These are phyloP conservation scores for Athene cunicularia DNA, from an alignment of 2,113 vertebrate genomes.

Conservation along the genomic window DNA sequence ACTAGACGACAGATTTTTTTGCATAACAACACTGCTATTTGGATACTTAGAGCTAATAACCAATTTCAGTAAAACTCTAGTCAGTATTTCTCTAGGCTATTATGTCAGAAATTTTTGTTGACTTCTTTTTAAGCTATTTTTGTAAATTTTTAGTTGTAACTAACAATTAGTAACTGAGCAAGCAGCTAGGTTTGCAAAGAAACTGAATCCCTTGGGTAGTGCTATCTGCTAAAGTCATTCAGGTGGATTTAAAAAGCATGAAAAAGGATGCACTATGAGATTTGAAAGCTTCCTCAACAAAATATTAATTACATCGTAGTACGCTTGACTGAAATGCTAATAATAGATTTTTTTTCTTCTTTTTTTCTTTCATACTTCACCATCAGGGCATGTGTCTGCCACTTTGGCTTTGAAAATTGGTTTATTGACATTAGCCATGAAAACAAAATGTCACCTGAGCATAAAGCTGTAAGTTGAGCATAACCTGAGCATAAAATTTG, in stretches of 20 bases:
- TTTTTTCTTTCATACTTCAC: background rate
- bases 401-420: background rate
- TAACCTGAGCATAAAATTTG: background rate
- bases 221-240: background rate
- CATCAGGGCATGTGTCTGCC: background rate
- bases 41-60: background rate
- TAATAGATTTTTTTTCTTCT: background rate
- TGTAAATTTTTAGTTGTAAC: background rate
- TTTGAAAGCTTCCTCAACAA: background rate
- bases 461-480: no score
- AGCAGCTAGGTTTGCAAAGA: background rate
- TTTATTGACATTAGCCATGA: background rate
- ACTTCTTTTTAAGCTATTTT: background rate
- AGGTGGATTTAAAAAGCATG: background rate
- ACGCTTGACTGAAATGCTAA: background rate
- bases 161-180: background rate
- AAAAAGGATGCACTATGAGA: background rate
- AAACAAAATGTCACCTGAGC: background rate
- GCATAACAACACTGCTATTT: background rate
- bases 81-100: background rate
- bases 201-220: background rate
- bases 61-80: background rate
- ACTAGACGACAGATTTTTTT: background rate
- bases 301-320: background rate
- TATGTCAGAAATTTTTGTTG: background rate